Evolutionary conservation across 1,140 invertebrate genomes (phyloP), one percentile per base, ranked within the genome.

Genomic region (Daktulosphaira vitifoliae): DNA sequence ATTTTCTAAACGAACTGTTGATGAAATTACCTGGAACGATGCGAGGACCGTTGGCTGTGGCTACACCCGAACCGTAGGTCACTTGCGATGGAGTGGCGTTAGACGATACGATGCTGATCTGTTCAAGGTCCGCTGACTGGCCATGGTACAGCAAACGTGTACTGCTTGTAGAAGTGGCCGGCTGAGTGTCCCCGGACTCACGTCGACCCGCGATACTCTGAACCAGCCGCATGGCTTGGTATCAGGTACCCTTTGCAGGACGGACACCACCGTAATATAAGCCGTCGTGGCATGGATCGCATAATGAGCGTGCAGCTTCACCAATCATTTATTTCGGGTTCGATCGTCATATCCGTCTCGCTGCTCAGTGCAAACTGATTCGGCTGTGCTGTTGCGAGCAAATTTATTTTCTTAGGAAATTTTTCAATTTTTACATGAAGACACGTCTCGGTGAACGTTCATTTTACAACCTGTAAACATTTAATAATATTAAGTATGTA

Each of bases 91-190:
- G 76, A 69, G 78, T 75, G 67, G 79, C 80, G 69, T 81, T 81
- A 67, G 79, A 79, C 22, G 79, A 82, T 50, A 88, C 84, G 67
- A 89, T 82, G 33, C 86, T 84, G 70, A 89, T 88, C 76, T 88
- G 85, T 69, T 88, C 85, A 50, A 88, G 77, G 71, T 88, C 78
- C 66, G 77, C 74, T 23, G 56, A 62, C 29, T 74, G 72, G 44
- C 71, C 69, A 16, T 71, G 71, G 37, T 74, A 73, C 68, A 54
- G 74, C 70, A 71, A 76, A 68, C 71, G 75, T 70, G 71, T 78
- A 59, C 68, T 72, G 49, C 71, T 77, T 69, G 71, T 75, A 70
- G 25, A 67, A 71, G 25, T 73, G 70, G 49, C 71, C 70, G 67
- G 56, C 38, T 62, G 56, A 9, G 56, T 71, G 72, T 65, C 73